These are phyloP conservation scores for Heptranchias perlo DNA, from an alignment of 2,113 vertebrate species.

Conservation along the genomic window DNA sequence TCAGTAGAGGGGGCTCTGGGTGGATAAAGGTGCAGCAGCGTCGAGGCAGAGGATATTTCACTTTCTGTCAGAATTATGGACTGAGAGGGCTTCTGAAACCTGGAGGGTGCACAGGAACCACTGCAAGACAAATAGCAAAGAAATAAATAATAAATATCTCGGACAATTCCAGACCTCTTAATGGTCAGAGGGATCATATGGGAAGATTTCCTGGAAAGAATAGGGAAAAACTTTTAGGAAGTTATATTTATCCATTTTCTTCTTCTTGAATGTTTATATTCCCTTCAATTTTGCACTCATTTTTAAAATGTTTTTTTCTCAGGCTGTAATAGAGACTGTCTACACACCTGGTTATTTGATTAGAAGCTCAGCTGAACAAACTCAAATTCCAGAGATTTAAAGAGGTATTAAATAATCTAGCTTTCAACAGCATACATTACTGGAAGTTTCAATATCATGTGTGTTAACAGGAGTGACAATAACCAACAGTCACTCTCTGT, in stretches of 20 bases:
- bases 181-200: background rate
- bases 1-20: slow-evolving; percentile 46
- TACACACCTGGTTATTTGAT: background rate
- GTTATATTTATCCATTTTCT: background rate
- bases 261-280: background rate
- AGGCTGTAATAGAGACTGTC: background rate
- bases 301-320: background rate
- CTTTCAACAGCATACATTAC: background rate
- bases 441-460: background rate
- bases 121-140: slow-evolving; percentile 47
- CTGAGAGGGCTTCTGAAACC: slow-evolving; percentile 80
- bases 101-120: slow-evolving; percentile 72
- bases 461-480: background rate
- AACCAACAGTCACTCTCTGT: background rate
- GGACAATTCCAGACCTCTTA: background rate
- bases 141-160: background rate
- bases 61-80: slow-evolving; percentile 73
- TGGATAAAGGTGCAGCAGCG: slow-evolving; percentile 55
- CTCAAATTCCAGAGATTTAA: background rate
- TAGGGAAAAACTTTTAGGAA: background rate
- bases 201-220: background rate
- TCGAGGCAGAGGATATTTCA: slow-evolving; percentile 61
- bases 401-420: background rate
- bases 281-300: background rate
- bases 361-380: background rate